Conservation (phyloP, 2,113 vertebrate species). For the Rhinogobius similis region DNA sequence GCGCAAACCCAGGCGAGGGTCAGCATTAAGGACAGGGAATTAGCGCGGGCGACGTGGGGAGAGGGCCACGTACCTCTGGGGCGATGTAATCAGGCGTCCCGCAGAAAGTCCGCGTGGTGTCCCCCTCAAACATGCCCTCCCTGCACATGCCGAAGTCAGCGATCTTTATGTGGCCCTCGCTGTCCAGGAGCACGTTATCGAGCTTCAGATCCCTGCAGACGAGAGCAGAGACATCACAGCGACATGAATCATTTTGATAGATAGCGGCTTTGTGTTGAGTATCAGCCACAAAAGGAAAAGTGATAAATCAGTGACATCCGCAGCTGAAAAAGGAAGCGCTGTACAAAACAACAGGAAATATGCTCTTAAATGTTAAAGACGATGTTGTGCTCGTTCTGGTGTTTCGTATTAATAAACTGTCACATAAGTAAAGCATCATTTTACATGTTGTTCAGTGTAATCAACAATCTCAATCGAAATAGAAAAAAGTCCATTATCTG, state of each 20-base stretch:
- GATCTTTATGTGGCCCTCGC: slow-evolving; percentile 90
- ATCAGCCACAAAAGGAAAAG: slow-evolving; percentile 45
- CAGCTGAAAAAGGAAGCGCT: slow-evolving; percentile 16
- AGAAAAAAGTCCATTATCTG: no score
- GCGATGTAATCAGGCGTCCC: slow-evolving; percentile 93
- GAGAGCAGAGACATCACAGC: slow-evolving; percentile 31
- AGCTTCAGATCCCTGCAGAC: slow-evolving; percentile 86
- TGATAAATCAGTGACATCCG: slow-evolving; percentile 48
- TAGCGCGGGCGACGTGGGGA: slow-evolving; percentile 2
- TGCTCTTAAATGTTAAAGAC: neutral
- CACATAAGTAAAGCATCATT: no score
- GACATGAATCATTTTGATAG: slow-evolving; percentile 53
- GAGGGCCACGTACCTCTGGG: slow-evolving; percentile 79
- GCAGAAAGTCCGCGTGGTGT: slow-evolving; percentile 88
- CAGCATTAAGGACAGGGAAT: slow-evolving; percentile 5
- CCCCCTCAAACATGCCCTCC: slow-evolving; percentile 85
- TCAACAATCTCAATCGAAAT: neutral
- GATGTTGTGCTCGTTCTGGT: no score
- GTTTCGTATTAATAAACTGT: no score
- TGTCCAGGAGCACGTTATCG: slow-evolving; percentile 90
- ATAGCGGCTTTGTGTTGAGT: slow-evolving; percentile 52
- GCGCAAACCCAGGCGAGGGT: slow-evolving; percentile 15
- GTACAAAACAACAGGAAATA: neutral
- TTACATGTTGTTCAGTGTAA: neutral
- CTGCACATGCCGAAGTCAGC: slow-evolving; percentile 93